Evolutionary conservation across 2,888 invertebrate genomes (phyloP).

Genomic region (Rhyacophila evoluta): DNA sequence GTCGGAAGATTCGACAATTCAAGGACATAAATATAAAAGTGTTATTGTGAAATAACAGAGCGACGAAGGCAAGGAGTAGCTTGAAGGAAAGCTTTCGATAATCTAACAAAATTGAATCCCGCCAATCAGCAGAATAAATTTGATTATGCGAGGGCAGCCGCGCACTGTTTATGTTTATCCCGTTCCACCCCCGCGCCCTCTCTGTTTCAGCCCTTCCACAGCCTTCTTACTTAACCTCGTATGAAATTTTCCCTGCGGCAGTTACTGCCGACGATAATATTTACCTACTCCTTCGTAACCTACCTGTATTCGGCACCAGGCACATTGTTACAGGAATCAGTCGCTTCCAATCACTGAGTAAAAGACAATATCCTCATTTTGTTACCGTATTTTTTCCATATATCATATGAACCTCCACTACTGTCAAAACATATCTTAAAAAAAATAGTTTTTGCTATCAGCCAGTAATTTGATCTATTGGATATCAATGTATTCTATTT

Average conservation of each 20-base stretch:
- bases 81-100: conserved; percentile 32
- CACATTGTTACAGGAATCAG: background rate
- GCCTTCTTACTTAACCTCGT: conserved; percentile 19
- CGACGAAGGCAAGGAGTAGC: background rate
- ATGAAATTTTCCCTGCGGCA: conserved; percentile 22
- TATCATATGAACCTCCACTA: too few relatives aligned
- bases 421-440: too few relatives aligned
- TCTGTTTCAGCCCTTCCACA: background rate
- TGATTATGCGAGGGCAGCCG: conserved; percentile 37
- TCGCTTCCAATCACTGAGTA: background rate
- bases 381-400: too few relatives aligned
- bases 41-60: background rate
- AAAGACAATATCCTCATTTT: too few relatives aligned
- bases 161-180: conserved; percentile 23
- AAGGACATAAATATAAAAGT: background rate
- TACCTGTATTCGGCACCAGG: conserved; percentile 1
- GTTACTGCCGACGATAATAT: conserved; percentile 22
- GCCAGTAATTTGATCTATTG: too few relatives aligned
- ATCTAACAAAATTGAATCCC: conserved; percentile 45
- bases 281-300: conserved; percentile 6
- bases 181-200: conserved; percentile 8
- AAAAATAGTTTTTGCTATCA: too few relatives aligned
- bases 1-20: background rate
- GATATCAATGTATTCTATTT: too few relatives aligned
- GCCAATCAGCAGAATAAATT: conserved; percentile 44